Base-by-base conservation (phyloP, 1,140 invertebrate species). In the Sycobia sp. region DNA sequence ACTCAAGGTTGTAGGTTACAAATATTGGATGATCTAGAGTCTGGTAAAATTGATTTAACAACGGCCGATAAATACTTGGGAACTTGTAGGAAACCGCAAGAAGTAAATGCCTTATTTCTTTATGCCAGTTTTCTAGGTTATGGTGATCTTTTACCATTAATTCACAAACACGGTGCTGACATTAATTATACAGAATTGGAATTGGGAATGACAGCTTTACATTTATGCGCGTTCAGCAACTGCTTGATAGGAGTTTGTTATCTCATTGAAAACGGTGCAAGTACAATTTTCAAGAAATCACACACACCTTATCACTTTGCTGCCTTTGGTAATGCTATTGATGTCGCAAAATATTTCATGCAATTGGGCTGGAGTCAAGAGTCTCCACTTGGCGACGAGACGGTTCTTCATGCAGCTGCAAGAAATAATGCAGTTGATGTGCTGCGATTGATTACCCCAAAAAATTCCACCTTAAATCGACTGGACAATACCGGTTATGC, bases 301-400 rank as follows among this genome's bases (percentile, higher is more conserved):
- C 90, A 88, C 70, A 88, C 88, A 1, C 90, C 91, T 1, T 83
- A 92, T 60, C 91, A 93, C 77, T 92, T 90, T 71, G 90, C 91
- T 5, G 91, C 91, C 25, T 90, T 92, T 72, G 90, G 90, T 1
- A 90, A 92, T 73, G 88, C 89, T 38, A 81, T 86, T 7, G 88
- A 90, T 71, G 89, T 90, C 9, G 86, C 89, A 51, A 87, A 87
- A 75, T 83, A 90, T 62, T 82, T 93, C 29, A 82, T 92, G 44
- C 86, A 86, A 20, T 85, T 86, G 50, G 88, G 88, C 8, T 86
- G 88, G 20, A 68, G 84, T 86, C 51, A 87, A 82, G 67, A 83
- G 77, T 67, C 80, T 63, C 60, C 81, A 74, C 47, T 85, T 75
- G n/a, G 85, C 67, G 88, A 89, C 67, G 90, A 91, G 67, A 90